These are phyloP conservation scores for Drosophila quadrilineata DNA, from an alignment of 1,140 invertebrate species.

Conservation along the genomic window DNA sequence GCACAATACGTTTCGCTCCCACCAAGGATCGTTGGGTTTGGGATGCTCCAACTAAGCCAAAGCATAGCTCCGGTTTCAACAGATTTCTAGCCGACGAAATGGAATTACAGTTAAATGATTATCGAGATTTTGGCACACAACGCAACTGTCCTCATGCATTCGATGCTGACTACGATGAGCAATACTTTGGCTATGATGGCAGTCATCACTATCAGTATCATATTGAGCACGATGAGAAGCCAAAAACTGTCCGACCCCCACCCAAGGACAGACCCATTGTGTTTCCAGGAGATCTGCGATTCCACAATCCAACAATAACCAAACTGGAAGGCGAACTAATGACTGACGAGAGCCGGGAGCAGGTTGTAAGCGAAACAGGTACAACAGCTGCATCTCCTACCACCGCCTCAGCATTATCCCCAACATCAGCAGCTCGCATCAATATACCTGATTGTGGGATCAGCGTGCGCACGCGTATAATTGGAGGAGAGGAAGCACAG, in stretches of 20 bases:
- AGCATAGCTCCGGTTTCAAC: background rate
- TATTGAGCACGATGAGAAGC: slow-evolving; percentile 36
- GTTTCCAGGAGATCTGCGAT: slow-evolving; percentile 63
- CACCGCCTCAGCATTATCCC: background rate
- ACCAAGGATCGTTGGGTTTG: slow-evolving; percentile 50
- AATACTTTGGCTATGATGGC: slow-evolving; percentile 10
- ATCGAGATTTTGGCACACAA: slow-evolving; percentile 47
- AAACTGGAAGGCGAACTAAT: background rate
- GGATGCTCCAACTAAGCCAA: background rate
- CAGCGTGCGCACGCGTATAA: slow-evolving; percentile 83
- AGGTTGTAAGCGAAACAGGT: background rate
- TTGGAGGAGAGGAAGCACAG: slow-evolving; percentile 84
- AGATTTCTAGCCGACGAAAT: background rate
- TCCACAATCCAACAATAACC: slow-evolving; percentile 7
- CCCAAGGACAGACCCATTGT: slow-evolving; percentile 56
- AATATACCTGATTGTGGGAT: slow-evolving; percentile 82
- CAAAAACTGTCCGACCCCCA: slow-evolving; percentile 5
- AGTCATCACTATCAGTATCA: slow-evolving; percentile 45
- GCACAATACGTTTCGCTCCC: slow-evolving; percentile 46
- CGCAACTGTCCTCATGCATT: slow-evolving; percentile 54
- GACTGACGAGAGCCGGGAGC: slow-evolving; percentile 8
- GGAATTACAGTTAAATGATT: slow-evolving; percentile 44
- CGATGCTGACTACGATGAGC: slow-evolving; percentile 42
- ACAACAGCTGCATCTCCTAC: background rate
- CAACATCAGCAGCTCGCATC: background rate